Evolutionary conservation across 2,797 vertebrate genomes (phyloP), one percentile per base, ranked within the genome.

Genomic region (Macropodus opercularis): DNA sequence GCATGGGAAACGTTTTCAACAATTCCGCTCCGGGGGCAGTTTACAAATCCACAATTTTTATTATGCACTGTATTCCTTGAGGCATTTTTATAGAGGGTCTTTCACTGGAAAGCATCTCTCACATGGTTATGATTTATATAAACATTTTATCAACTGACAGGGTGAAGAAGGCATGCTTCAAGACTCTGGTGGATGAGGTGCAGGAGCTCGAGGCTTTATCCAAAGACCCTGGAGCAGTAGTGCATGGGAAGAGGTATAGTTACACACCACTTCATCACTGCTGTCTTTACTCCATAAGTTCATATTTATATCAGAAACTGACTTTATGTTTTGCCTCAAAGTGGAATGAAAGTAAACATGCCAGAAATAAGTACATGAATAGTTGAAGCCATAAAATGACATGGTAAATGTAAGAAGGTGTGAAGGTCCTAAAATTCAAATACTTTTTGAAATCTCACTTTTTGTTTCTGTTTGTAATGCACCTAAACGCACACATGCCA

Each of bases 141-240:
- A 7, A 47, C n/a, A 31, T 42, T 5, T 46, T 51, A 34, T 63
- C 36, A 5, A 48, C 67, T 35, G 36, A 32, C 87, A 99, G 97
- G 15, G 74, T 98, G 69, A 98, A 98, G 81, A 96, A 93, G 85
- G 92, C 93, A 9, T 94, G 86, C 71, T 98, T 96, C 87, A 98
- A 98, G 91, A 98, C 95, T 3, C 87, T 99, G 72, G 95, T 98
- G 72, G 97, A 99, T 88, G 97, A 99, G 90, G 97, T 99, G 79
- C 97, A 99, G 79, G 97, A 98, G 64, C 85, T 98, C 15, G 97
- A 99, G 86, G 96, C 96, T 5, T 93, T 96, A 73, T 98, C 94
- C 56, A 95, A 98, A 90, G 97, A 98, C 77, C 97, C 96, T 17
- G 96, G 97, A 50, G 94, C 94, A 44, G 94, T 96, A 58, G 96